Evolutionary conservation across 53 echinoderm and acorn worm genomes (phyloP).

Genomic region (Crossaster papposus): DNA sequence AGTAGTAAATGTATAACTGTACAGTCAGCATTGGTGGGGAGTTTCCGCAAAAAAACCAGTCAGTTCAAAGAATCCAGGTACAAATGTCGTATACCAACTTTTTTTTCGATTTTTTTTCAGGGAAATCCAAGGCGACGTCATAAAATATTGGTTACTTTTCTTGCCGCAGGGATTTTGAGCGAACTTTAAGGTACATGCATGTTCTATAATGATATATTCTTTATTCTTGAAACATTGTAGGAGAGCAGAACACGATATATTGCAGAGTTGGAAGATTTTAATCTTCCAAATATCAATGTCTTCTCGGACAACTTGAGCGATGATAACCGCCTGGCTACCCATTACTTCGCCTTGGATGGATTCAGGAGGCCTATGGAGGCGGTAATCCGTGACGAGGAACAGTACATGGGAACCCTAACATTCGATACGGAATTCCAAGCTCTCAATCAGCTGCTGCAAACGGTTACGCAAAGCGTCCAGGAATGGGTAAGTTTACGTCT

Average conservation of each 20-base stretch:
- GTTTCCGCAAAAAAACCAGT: too few relatives aligned
- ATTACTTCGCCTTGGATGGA: neutral
- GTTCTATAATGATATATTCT: neutral
- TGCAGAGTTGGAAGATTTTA: neutral
- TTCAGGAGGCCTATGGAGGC: slow-evolving; percentile 8
- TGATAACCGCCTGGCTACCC: neutral
- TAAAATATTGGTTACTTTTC: too few relatives aligned
- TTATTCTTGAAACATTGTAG: neutral
- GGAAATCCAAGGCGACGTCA: too few relatives aligned
- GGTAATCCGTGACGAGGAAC: slow-evolving; percentile 2
- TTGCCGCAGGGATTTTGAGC: too few relatives aligned
- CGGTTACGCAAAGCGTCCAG: neutral
- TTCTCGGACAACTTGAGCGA: neutral
- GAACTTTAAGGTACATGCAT: neutral
- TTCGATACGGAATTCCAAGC: neutral
- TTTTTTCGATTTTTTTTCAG: too few relatives aligned
- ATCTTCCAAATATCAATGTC: neutral
- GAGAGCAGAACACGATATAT: neutral
- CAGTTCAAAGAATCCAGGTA: too few relatives aligned
- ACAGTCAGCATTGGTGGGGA: too few relatives aligned
- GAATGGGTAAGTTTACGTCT: neutral
- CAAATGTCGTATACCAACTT: too few relatives aligned
- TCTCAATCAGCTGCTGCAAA: neutral
- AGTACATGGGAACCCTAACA: neutral
- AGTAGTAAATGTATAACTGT: too few relatives aligned